Evolutionary conservation across 2,797 vertebrate genomes (phyloP).

Genomic region (Brachymystax lenok): DNA sequence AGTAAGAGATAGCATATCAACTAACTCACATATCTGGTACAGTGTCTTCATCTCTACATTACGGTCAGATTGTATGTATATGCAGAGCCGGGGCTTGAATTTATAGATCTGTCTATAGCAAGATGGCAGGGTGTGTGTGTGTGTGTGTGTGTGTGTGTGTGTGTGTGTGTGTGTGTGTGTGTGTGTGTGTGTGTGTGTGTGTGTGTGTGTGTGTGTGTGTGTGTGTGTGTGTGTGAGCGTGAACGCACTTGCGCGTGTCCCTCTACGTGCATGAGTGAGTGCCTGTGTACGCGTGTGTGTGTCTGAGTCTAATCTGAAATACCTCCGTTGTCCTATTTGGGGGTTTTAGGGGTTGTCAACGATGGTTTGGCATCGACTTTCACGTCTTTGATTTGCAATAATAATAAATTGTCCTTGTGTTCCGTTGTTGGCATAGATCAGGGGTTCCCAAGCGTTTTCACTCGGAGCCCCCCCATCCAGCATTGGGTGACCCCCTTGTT

Average conservation of each 20-base stretch:
- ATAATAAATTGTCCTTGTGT: constrained; percentile 34
- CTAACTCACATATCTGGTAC: constrained; percentile 17
- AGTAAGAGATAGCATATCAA: constrained; percentile 5
- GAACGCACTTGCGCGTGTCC: too few relatives aligned
- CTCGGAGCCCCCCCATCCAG: too few relatives aligned
- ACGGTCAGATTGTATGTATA: constrained; percentile 11
- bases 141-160: too few relatives aligned
- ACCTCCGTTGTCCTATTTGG: constrained; percentile 6
- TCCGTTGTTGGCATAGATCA: constrained; percentile 13
- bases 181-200: constrained; percentile 5
- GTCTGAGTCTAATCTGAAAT: constrained; percentile 22
- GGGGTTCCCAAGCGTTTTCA: too few relatives aligned
- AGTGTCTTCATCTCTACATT: background rate
- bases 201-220: background rate
- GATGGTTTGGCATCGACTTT: constrained; percentile 19
- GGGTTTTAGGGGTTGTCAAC: constrained; percentile 1
- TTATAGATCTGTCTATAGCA: background rate
- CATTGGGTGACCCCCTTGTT: too few relatives aligned
- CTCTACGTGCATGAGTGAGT: too few relatives aligned
- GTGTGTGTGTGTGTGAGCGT: background rate
- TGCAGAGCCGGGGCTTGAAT: constrained; percentile 22
- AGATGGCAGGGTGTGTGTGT: constrained; percentile 12
- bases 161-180: constrained; percentile 12
- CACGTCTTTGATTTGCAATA: constrained; percentile 37
- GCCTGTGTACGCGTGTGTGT: constrained; percentile 2